Evolutionary conservation across 2,888 invertebrate genomes (phyloP).

Genomic region (Folsomia candida): DNA sequence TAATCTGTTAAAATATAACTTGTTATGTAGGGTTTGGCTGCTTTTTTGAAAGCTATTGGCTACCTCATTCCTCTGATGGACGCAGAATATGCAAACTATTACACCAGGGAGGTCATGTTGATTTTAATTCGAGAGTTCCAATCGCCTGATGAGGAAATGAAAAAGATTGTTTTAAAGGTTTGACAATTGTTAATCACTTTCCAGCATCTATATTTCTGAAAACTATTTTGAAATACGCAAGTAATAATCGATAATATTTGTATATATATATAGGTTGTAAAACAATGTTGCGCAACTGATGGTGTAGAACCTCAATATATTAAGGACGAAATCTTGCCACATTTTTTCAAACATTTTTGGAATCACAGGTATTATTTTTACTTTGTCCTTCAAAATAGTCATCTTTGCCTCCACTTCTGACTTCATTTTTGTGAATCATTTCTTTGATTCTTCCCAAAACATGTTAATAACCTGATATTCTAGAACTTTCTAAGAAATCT

Average conservation of each 20-base stretch:
- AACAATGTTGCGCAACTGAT: slow-evolving; percentile 99
- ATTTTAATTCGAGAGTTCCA: slow-evolving; percentile 99
- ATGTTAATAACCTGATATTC: no score
- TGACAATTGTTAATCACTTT: slow-evolving; percentile 2
- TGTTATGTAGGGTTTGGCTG: slow-evolving; percentile 81
- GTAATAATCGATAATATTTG: neutral
- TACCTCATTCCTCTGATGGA: slow-evolving; percentile 99
- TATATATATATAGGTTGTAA: slow-evolving; percentile 71
- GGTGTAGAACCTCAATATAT: slow-evolving; percentile 99
- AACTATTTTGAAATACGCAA: neutral
- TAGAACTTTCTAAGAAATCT: no score
- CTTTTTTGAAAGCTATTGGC: slow-evolving; percentile 99
- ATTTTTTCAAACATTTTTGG: slow-evolving; percentile 99
- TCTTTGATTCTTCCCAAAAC: no score
- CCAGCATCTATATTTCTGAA: no score
- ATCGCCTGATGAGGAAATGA: slow-evolving; percentile 99
- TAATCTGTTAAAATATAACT: slow-evolving; percentile 13
- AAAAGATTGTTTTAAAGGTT: slow-evolving; percentile 97
- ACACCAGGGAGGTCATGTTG: slow-evolving; percentile 98
- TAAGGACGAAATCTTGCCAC: slow-evolving; percentile 96
- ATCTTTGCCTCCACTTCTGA: no score
- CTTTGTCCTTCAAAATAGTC: no score
- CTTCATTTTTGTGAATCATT: no score
- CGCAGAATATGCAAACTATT: slow-evolving; percentile 99
- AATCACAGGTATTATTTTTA: no score